A percentile compares a stretch with the other conserved stretches of the same genome.
phyloP scores from a whole-genome alignment of 2,797 vertebrate genomes.

The Trachurus trachurus region DNA sequence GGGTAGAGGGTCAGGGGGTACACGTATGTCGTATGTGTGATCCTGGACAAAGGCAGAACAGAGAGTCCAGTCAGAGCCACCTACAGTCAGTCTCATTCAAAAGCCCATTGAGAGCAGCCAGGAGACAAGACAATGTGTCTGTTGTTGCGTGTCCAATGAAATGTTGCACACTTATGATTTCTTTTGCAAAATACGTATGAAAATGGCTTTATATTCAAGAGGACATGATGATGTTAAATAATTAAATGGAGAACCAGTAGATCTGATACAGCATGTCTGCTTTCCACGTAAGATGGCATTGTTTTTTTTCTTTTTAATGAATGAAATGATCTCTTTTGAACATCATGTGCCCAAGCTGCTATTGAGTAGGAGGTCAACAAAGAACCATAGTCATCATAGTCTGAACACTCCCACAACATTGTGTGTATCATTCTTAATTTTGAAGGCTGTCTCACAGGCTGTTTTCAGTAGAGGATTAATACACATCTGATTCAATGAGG shows the following conservation, averaged over 20 bases:
- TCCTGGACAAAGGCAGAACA: constrained; percentile 86
- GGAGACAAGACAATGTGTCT: constrained; percentile 51
- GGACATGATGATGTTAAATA: not conserved
- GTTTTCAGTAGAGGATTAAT: too few species aligned
- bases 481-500: not conserved
- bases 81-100: constrained; percentile 64
- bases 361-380: constrained; percentile 1
- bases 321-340: constrained; percentile 13
- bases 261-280: not conserved
- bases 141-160: constrained; percentile 46
- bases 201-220: not conserved
- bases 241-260: not conserved
- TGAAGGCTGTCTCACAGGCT: too few species aligned
- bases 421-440: not conserved
- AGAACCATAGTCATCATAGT: constrained; percentile 7
- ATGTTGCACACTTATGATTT: constrained; percentile 11
- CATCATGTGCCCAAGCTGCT: not conserved
- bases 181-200: not conserved
- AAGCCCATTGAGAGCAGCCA: constrained; percentile 59
- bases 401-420: constrained; percentile 1
- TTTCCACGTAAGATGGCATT: constrained; percentile 1
- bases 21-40: constrained; percentile 91
- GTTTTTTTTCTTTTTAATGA: not conserved
- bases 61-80: constrained; percentile 73
- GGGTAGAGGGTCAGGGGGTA: constrained; percentile 90